Base-by-base conservation (phyloP, 2,797 vertebrate species). In the Poeciliopsis gracilis region DNA sequence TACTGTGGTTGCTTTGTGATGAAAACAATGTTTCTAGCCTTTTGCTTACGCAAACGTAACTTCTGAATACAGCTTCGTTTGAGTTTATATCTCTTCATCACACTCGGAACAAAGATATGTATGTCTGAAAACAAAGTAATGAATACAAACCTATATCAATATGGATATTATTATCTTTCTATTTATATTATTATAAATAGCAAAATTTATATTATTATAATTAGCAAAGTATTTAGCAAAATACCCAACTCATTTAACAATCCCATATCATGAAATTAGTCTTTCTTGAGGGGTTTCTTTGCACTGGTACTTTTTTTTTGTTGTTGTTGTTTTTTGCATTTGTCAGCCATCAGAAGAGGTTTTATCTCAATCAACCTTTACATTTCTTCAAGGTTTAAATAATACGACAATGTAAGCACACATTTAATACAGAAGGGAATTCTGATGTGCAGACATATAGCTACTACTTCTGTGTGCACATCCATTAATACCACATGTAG, bases 401-500 rank as follows among this genome's bases (percentile, higher is more conserved):
- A 59, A 59, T 6, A 15, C n/a, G 15, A n/a, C 55, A 15, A 13
- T 59, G n/a, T 28, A 59, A 59, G 28, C 38, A 61, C 28, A 49
- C 45, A 30, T 43, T 59, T 28, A 57, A 78, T 47, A 53, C 36
- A 7, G 72, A 72, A 71, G 41, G 73, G 59, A 69, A 73, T 80
- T 45, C 41, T n/a, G 20, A 72, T 36, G 55, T 20, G 1, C 5
- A 82, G 70, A 7, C 55, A 79, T 61, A 67, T 18, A 76, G 38
- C 46, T 47, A 41, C 59, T 67, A 16, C 41, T 77, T 28, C 12
- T 16, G 12, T 59, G 53, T 53, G 61, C n/a, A 45, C 30, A 57
- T 30, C 57, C 59, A 73, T 47, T 61, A 41, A 73, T 43, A 47
- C 28, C 75, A 71, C 72, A 70, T 76, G 76, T 66, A 75, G 63